A percentile compares a stretch with the other conserved stretches of the same genome.
phyloP scores from a whole-genome alignment of 2,113 vertebrate species.

The Petromus typicus region DNA sequence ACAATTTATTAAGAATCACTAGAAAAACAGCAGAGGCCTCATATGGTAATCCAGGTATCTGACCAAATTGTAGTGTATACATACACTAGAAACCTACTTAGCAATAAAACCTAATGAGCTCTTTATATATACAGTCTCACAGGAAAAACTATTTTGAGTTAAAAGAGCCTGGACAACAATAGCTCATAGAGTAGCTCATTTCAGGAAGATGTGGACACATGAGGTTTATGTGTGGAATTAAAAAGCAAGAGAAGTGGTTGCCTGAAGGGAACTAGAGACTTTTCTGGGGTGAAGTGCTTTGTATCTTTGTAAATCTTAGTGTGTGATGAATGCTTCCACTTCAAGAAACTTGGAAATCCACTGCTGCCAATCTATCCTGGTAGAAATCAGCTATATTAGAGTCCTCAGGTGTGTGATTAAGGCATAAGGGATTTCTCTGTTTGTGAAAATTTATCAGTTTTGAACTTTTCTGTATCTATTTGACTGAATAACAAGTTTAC shows the following conservation, averaged over 20 bases:
- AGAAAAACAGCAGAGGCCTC: background rate
- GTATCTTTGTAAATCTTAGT: background rate
- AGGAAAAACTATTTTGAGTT: no score
- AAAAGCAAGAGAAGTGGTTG: background rate
- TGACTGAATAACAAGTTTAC: background rate
- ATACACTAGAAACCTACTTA: background rate
- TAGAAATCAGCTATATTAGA: background rate
- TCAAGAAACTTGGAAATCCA: background rate
- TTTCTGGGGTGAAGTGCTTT: background rate
- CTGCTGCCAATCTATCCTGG: background rate
- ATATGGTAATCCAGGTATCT: background rate
- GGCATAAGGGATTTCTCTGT: background rate
- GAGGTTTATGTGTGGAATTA: no score
- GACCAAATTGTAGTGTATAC: background rate
- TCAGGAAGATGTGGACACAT: background rate
- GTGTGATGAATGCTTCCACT: background rate
- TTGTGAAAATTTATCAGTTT: background rate
- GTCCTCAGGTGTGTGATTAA: background rate
- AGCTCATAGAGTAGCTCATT: fast-evolving
- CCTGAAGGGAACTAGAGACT: background rate
- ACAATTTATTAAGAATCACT: background rate
- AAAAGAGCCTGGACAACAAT: background rate
- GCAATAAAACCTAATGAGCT: background rate
- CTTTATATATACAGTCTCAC: fast-evolving
- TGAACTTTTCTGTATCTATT: background rate